These are phyloP conservation scores for Cheirogaleus major DNA, from an alignment of 2,797 vertebrate genomes.

Conservation along the genomic window DNA sequence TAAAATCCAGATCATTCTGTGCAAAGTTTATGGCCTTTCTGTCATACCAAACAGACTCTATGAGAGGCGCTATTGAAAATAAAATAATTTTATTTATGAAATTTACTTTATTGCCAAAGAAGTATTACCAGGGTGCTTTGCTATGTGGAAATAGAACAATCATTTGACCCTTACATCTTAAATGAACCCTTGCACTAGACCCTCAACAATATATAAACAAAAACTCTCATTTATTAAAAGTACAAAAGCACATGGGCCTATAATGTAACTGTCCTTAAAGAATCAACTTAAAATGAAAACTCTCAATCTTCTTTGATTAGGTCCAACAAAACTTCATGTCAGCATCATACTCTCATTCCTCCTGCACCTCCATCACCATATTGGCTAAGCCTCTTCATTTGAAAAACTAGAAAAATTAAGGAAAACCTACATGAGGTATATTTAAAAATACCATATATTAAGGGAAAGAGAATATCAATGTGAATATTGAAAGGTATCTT, in stretches of 20 bases:
- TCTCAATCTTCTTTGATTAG: background rate
- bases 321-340: background rate
- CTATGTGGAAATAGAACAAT: background rate
- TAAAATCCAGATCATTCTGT: background rate
- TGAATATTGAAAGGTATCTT: background rate
- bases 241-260: background rate
- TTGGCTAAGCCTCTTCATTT: background rate
- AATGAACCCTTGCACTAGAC: background rate
- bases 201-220: background rate
- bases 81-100: background rate
- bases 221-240: background rate
- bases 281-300: background rate
- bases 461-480: background rate
- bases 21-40: background rate
- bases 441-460: background rate
- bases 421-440: background rate
- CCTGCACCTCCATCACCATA: background rate
- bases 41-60: background rate
- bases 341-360: background rate
- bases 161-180: background rate
- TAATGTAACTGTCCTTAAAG: background rate
- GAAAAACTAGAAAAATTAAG: background rate
- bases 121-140: background rate
- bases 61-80: background rate
- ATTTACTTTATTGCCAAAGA: background rate